phyloP scores from a whole-genome alignment of 1,140 invertebrate species.

The Mylabris phalerata region DNA sequence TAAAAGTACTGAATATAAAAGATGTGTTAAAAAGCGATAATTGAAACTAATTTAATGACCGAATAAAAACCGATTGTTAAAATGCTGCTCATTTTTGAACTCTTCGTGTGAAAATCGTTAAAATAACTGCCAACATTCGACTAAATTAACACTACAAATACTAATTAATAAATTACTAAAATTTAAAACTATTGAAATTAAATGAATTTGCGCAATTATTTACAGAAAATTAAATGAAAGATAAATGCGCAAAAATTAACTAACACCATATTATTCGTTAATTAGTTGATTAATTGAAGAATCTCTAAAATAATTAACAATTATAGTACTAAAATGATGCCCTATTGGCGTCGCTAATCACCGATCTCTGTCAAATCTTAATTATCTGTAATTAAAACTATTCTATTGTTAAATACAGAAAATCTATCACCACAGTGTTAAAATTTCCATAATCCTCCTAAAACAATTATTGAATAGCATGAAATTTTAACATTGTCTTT shows the following conservation, averaged over 20 bases:
- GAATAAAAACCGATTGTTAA: no score
- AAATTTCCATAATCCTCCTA: neutral
- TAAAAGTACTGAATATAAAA: neutral
- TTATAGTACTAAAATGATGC: no score
- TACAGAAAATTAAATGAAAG: neutral
- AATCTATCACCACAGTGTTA: constrained; percentile 1
- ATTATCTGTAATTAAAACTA: no score
- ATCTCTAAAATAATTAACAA: no score
- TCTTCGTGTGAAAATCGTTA: neutral
- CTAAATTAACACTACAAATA: constrained; percentile 23
- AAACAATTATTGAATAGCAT: neutral
- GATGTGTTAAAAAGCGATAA: no score
- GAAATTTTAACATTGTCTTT: neutral
- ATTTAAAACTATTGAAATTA: neutral
- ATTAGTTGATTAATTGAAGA: no score
- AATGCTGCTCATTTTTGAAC: neutral
- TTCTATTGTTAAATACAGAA: neutral
- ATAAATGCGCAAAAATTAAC: neutral
- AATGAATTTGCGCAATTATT: neutral
- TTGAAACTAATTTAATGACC: no score
- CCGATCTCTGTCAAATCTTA: no score
- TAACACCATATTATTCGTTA: no score
- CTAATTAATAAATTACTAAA: constrained; percentile 6
- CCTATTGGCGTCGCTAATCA: no score
- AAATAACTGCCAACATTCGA: constrained; percentile 33